Conservation (phyloP, 1,140 invertebrate genomes). For the Diprion similis region DNA sequence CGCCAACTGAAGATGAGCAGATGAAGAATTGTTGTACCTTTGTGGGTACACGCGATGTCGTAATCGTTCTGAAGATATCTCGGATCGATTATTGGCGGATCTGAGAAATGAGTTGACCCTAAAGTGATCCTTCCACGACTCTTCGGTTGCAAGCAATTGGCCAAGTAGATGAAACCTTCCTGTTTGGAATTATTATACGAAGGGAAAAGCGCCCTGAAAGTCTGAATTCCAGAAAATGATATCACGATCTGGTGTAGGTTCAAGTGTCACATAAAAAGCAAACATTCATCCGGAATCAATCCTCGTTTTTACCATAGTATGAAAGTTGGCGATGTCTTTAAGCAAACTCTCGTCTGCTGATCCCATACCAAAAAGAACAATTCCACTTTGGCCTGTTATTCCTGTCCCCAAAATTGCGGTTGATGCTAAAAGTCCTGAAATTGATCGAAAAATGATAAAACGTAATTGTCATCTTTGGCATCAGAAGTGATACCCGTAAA, state of each 20-base stretch:
- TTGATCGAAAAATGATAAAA: slow-evolving; percentile 17
- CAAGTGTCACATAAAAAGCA: slow-evolving; percentile 11
- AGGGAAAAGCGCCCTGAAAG: slow-evolving; percentile 71
- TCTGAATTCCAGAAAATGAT: slow-evolving; percentile 50
- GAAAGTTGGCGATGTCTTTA: slow-evolving; percentile 72
- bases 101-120: slow-evolving; percentile 62
- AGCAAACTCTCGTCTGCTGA: slow-evolving; percentile 71
- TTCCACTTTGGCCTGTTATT: slow-evolving; percentile 59
- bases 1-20: neutral
- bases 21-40: slow-evolving; percentile 52
- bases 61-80: slow-evolving; percentile 69
- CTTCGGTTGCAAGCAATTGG: slow-evolving; percentile 70
- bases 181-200: slow-evolving; percentile 66
- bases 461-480: too few relatives aligned
- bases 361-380: slow-evolving; percentile 72
- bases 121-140: slow-evolving; percentile 71
- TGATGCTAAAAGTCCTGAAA: slow-evolving; percentile 59
- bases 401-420: slow-evolving; percentile 68
- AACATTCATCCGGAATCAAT: neutral
- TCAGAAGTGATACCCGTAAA: too few relatives aligned
- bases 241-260: neutral
- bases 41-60: slow-evolving; percentile 70
- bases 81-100: slow-evolving; percentile 77
- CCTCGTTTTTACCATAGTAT: slow-evolving; percentile 60
- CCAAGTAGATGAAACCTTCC: slow-evolving; percentile 74